A percentile compares a stretch with the other conserved stretches of the same genome.
Evolutionary conservation across 2,888 invertebrate species (phyloP).

Genomic region (Nineta flava): DNA sequence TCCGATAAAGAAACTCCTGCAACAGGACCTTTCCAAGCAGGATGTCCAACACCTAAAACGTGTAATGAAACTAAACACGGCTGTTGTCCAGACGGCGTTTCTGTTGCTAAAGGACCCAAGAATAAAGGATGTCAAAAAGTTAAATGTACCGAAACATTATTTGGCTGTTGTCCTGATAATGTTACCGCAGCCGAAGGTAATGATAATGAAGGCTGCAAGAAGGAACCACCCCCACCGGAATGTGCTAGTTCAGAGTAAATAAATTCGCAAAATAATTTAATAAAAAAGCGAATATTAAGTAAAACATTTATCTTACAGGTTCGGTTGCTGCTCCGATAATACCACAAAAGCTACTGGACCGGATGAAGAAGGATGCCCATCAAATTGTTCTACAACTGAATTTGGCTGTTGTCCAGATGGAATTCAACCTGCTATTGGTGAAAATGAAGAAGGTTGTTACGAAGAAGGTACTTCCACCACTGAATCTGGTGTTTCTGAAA

Average conservation of each 20-base stretch:
- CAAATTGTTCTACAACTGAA: conserved; percentile 17
- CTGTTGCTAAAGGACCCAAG: conserved; percentile 54
- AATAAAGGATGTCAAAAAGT: conserved; percentile 59
- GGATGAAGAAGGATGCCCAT: conserved; percentile 8
- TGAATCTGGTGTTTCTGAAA: conserved; percentile 11
- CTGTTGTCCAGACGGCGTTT: conserved; percentile 72
- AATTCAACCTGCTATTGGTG: conserved; percentile 46
- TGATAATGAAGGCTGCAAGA: conserved; percentile 69
- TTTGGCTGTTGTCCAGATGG: conserved; percentile 60
- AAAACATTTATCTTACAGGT: conserved; percentile 24
- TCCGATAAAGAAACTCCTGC: conserved; percentile 63
- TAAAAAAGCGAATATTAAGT: background rate
- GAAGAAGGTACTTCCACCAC: conserved; percentile 9
- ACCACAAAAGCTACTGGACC: conserved; percentile 40
- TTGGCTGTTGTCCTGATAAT: conserved; percentile 76
- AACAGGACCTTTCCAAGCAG: conserved; percentile 66
- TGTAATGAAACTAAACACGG: conserved; percentile 61
- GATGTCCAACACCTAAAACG: conserved; percentile 54
- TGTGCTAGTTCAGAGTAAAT: conserved; percentile 39
- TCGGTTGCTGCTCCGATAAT: conserved; percentile 76
- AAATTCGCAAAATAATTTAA: conserved; percentile 2
- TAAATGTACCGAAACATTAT: conserved; percentile 60
- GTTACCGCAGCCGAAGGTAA: conserved; percentile 64
- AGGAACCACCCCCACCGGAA: conserved; percentile 36
- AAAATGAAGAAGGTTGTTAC: conserved; percentile 33